Conservation (phyloP, 2,113 vertebrate species). For the Poeciliopsis occidentalis region DNA sequence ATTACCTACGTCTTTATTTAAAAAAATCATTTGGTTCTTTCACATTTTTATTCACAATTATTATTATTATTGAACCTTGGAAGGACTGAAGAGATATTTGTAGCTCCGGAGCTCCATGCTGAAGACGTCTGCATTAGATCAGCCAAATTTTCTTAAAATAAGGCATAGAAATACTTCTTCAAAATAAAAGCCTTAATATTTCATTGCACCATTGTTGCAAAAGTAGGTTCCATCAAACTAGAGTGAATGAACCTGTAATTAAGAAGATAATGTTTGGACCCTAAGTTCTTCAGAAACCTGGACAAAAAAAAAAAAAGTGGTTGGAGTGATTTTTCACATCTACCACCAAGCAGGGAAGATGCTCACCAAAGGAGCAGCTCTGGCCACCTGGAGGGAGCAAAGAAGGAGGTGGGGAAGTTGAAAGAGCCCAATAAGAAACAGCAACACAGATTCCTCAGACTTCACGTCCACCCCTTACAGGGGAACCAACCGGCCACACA, state of each 20-base stretch:
- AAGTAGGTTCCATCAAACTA: neutral
- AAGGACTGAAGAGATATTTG: too few relatives aligned
- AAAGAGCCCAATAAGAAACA: slow-evolving; percentile 31
- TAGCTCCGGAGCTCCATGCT: too few relatives aligned
- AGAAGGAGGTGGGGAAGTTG: too few relatives aligned
- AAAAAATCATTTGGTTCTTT: too few relatives aligned
- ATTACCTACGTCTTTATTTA: neutral
- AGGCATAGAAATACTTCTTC: neutral
- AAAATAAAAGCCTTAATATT: neutral
- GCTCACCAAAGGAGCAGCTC: slow-evolving; percentile 61
- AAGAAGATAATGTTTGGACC: neutral
- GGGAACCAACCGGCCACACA: neutral
- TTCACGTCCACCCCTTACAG: neutral
- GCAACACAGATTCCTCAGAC: neutral
- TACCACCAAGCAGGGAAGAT: slow-evolving; percentile 72
- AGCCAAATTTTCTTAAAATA: neutral
- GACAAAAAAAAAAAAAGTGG: neutral
- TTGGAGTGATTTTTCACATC: slow-evolving; percentile 73
- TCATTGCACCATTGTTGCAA: neutral
- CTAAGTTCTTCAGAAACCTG: neutral
- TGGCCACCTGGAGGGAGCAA: slow-evolving; percentile 47
- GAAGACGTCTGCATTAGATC: too few relatives aligned
- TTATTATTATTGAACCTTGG: too few relatives aligned
- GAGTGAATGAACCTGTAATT: neutral
- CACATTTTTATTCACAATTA: too few relatives aligned